Evolutionary conservation across 2,888 invertebrate genomes (phyloP), one percentile per base, ranked within the genome.

Genomic region (Anaspis maculata): DNA sequence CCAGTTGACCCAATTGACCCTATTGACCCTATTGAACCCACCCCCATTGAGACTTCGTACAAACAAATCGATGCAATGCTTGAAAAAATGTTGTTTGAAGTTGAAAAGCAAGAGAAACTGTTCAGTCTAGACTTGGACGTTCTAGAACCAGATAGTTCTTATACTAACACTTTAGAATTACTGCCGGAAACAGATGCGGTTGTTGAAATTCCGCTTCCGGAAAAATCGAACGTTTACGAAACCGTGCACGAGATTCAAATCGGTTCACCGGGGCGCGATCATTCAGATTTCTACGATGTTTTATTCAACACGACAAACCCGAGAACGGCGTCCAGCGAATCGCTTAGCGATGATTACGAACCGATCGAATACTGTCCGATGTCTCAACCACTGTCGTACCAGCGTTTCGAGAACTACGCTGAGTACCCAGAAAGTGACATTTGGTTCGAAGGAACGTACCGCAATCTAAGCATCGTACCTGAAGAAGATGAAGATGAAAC

Each of bases 391-490:
- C 10, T 5, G 4, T 44, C 43, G 7, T 44, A 50, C 32, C 51
- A 46, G 29, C 30, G 49, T 4, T 45, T 47, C 25, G 48, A 50
- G 23, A 38, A 40, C 24, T 27, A 35, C 16, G 42, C 46, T 4
- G 49, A 47, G 30, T 42, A 48, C 15, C 44, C 46, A 6, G 49
- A 47, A 30, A 43, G 48, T 16, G 61, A 62, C 40, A 56, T 64
- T 35, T 66, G 65, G 65, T 65, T 59, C 54, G 65, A 66, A 45
- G 65, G 64, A 14, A 58, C 63, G 4, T 64, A 64, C 38, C 44
- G 65, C 27, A 64, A 66, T 46, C 51, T 66, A n/a, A 64, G 63
- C 38, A 54, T 63, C 21, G 64, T 66, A n/a, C 63, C 62, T 1
- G 64, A 66, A 41, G 64, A 66, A 51, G 65, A 65, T 37, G 66